A percentile compares a stretch with the other conserved stretches of the same genome.
Conservation (phyloP, 1,140 invertebrate species). For the Drosophila yakuba region DNA sequence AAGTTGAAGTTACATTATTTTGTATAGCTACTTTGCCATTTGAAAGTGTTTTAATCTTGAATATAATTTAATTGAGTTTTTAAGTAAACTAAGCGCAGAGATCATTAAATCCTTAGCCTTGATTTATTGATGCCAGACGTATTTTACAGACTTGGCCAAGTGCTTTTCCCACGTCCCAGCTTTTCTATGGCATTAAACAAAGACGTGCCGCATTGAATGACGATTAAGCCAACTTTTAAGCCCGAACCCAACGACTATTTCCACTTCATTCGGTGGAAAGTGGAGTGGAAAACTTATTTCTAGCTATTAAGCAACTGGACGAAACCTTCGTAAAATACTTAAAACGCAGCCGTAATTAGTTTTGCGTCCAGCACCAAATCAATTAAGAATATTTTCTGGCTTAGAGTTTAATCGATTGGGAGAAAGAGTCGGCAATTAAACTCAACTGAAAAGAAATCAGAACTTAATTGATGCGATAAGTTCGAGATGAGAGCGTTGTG, state of each 20-base stretch:
- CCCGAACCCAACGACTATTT: conserved; percentile 14
- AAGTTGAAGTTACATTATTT: too few relatives aligned
- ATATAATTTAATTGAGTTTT: background rate
- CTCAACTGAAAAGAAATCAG: conserved; percentile 52
- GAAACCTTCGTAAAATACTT: conserved; percentile 48
- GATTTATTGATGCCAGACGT: conserved; percentile 27
- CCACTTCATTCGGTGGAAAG: background rate
- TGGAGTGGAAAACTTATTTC: conserved; percentile 31
- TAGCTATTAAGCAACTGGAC: conserved; percentile 35
- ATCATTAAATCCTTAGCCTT: conserved; percentile 10
- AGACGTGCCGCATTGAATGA: conserved; percentile 35
- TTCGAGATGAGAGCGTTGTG: conserved; percentile 11
- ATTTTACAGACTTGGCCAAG: conserved; percentile 10
- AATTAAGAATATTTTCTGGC: conserved; percentile 65
- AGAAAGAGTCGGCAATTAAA: conserved; percentile 52
- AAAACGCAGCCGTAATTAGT: conserved; percentile 63
- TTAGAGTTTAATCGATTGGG: conserved; percentile 63
- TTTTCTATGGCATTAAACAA: conserved; percentile 32
- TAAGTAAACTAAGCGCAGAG: background rate
- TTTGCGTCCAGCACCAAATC: conserved; percentile 64
- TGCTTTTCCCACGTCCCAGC: conserved; percentile 27
- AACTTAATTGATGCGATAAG: conserved; percentile 72
- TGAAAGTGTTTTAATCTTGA: too few relatives aligned
- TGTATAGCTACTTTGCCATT: too few relatives aligned
- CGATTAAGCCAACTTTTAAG: conserved; percentile 33